Percentiles rank a stretch among this genome's conserved stretches.
Evolutionary conservation across 2,888 invertebrate species (phyloP).

Genomic region (Achlya flavicornis): DNA sequence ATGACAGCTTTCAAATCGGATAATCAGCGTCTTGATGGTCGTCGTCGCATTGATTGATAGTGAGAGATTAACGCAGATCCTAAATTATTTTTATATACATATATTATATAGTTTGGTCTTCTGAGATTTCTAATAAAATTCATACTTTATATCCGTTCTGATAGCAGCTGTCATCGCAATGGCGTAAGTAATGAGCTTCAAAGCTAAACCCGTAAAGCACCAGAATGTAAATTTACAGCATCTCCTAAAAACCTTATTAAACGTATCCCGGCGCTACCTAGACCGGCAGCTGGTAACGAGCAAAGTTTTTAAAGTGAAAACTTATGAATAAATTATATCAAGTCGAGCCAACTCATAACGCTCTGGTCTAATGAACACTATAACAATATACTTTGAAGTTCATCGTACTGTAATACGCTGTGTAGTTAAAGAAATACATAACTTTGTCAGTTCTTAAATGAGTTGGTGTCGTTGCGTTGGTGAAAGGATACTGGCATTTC

Average conservation of each 20-base stretch:
- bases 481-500: not conserved
- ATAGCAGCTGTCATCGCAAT: not conserved
- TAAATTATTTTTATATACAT: no score
- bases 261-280: conserved; percentile 14
- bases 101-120: no score
- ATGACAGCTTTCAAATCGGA: no score
- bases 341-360: conserved; percentile 31
- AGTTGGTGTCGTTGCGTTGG: not conserved
- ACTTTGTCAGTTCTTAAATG: not conserved
- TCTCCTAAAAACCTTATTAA: conserved; percentile 36
- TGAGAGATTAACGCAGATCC: no score
- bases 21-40: no score
- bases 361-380: conserved; percentile 32
- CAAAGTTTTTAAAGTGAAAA: conserved; percentile 50
- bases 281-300: conserved; percentile 46
- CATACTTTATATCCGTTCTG: no score
- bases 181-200: not conserved
- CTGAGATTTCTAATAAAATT: no score
- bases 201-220: conserved; percentile 6
- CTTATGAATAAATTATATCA: conserved; percentile 58
- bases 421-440: conserved; percentile 5
- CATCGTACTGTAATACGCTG: conserved; percentile 1
- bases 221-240: conserved; percentile 33
- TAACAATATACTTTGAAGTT: conserved; percentile 23
- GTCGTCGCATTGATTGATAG: no score